Evolutionary conservation across 1,140 invertebrate genomes (phyloP), one percentile per base, ranked within the genome.

Genomic region (Saccostrea echinata): DNA sequence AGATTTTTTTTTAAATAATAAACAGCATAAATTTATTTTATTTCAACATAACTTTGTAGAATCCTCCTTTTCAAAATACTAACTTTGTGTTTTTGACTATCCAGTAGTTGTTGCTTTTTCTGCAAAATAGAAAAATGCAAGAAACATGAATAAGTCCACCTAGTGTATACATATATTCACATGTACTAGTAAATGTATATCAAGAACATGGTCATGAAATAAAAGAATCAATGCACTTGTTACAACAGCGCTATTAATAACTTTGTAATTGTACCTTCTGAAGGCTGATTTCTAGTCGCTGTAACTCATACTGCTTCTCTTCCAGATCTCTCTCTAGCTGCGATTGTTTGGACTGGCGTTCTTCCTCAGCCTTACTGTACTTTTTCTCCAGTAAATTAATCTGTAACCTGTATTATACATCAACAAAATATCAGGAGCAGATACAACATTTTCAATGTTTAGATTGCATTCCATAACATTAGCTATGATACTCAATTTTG

Each of bases 361-460:
- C 90, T 6, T 90, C 84, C 88, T 94, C 93, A 53, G 87, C 89
- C 30, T 90, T 82, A 27, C 85, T 87, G 86, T 93, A 91, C 43
- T 89, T 88, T 68, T 93, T 90, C 87, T 95, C 94, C 68, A 95
- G 53, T 21, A 92, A 89, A 85, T 92, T 90, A 64, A 95, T 94
- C 80, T 94, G 91, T 84, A 88, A 76, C 81, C 93, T 93, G 82
- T 12, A 91, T 82, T 33, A 18, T 16, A 30, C 3, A 76, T 30
- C 21, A 24, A 33, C 27, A 80, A 24, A 76, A 30, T 33, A 80
- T 76, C 13, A 3, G 13, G 12, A 57, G 16, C 0, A 0, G 16
- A 21, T 57, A 21, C 55, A 43, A 43, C 6, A 3, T 43, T 43
- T 43, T 43, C 35, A 43, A 43, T 43, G 6, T 43, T 43, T 43